Evolutionary conservation across 2,797 vertebrate species (phyloP).

Genomic region (Molossus molossus): DNA sequence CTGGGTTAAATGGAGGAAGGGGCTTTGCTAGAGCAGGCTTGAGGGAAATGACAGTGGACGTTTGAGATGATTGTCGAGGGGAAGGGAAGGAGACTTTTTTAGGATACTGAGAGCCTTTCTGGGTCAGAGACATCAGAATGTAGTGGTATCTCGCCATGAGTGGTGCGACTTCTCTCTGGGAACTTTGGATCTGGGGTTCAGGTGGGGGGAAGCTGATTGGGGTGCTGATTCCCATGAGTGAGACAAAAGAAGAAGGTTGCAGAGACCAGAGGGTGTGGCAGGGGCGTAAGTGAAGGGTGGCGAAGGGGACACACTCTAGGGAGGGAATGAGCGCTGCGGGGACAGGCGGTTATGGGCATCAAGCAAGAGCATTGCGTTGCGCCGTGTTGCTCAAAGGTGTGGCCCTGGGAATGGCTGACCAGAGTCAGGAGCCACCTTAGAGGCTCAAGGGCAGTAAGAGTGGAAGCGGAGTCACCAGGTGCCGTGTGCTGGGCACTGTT

Average conservation of each 20-base stretch:
- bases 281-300: fast-evolving
- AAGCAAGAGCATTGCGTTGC: not conserved
- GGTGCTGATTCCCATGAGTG: not conserved
- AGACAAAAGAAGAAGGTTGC: not conserved
- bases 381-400: not conserved
- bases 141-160: not conserved
- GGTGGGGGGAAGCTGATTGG: not conserved
- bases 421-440: not conserved
- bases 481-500: not conserved
- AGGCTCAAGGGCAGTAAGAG: not conserved
- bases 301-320: not conserved
- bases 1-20: conserved; percentile 7
- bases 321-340: not conserved
- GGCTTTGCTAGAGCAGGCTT: not conserved
- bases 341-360: not conserved
- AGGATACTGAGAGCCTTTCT: not conserved
- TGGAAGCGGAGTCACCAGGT: not conserved
- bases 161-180: not conserved
- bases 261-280: not conserved
- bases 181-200: not conserved
- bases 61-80: not conserved
- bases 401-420: not conserved
- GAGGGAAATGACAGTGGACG: not conserved
- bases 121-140: not conserved
- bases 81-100: not conserved